Conservation (phyloP, 2,113 vertebrate genomes). For the Notothenia coriiceps region DNA sequence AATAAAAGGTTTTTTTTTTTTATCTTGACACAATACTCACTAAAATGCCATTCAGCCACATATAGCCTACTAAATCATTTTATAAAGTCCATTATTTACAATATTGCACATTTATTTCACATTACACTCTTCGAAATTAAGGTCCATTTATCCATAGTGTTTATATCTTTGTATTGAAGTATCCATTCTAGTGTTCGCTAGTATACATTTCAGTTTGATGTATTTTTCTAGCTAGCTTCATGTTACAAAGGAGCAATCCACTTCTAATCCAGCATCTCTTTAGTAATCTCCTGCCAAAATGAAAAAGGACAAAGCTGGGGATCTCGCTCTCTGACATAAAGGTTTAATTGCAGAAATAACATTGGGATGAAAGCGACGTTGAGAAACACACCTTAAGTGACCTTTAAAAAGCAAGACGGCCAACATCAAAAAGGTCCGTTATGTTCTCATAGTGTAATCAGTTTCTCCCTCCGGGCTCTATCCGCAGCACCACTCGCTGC, state of each 20-base stretch:
- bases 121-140: neutral
- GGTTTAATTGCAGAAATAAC: conserved; percentile 1
- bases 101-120: neutral
- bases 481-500: conserved; percentile 55
- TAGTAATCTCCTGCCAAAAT: neutral
- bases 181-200: neutral
- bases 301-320: neutral
- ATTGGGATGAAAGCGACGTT: neutral
- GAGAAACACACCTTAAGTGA: conserved; percentile 12
- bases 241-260: conserved; percentile 1
- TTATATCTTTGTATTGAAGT: neutral
- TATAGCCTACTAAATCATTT: too few species aligned
- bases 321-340: neutral
- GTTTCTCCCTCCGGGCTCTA: conserved; percentile 60
- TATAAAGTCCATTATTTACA: neutral
- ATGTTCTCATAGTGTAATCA: conserved; percentile 65
- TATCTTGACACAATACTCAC: neutral
- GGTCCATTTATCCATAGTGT: neutral
- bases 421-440: conserved; percentile 43
- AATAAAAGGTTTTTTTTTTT: neutral
- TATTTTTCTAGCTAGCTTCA: neutral
- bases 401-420: neutral
- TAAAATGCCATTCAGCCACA: too few species aligned
- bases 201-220: neutral
- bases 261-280: conserved; percentile 10